Percentiles rank a stretch among this genome's conserved stretches.
Conservation (phyloP, 2,797 vertebrate species). For the Adrianichthys oophorus region DNA sequence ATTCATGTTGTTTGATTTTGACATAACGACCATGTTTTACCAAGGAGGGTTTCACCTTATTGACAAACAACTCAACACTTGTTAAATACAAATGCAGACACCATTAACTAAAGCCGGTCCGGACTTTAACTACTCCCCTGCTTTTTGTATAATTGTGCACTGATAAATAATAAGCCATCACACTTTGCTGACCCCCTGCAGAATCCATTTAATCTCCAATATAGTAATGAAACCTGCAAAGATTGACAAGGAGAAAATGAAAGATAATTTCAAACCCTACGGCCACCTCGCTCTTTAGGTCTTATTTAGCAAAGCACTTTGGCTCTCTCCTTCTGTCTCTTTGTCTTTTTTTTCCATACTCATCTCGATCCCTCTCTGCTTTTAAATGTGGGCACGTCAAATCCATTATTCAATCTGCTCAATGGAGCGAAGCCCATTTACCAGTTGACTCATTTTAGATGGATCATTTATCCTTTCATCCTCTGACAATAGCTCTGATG, state of each 20-base stretch:
- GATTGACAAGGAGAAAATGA: slow-evolving; percentile 50
- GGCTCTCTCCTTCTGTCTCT: slow-evolving; percentile 11
- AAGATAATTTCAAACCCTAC: slow-evolving; percentile 37
- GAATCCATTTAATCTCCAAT: slow-evolving; percentile 34
- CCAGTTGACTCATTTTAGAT: slow-evolving; percentile 69
- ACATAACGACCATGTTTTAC: slow-evolving; percentile 8
- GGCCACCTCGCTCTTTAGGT: slow-evolving; percentile 28
- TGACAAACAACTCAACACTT: slow-evolving; percentile 40
- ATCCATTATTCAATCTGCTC: slow-evolving; percentile 72
- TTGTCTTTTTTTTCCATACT: slow-evolving; percentile 25
- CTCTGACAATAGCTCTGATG: slow-evolving; percentile 61
- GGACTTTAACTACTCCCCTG: slow-evolving; percentile 1
- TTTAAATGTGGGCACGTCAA: slow-evolving; percentile 62
- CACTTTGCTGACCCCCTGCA: slow-evolving; percentile 33
- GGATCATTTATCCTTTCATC: slow-evolving; percentile 73
- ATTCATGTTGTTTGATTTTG: slow-evolving; percentile 11
- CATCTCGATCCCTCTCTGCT: slow-evolving; percentile 25
- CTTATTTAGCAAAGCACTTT: slow-evolving; percentile 29
- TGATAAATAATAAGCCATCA: slow-evolving; percentile 43
- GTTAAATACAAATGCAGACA: slow-evolving; percentile 18
- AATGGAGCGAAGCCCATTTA: slow-evolving; percentile 71
- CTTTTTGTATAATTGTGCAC: slow-evolving; percentile 35
- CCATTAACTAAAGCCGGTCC: slow-evolving; percentile 31
- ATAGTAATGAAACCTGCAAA: slow-evolving; percentile 48
- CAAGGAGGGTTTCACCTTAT: slow-evolving; percentile 33